Conservation (phyloP, 2,113 vertebrate species). For the Macaca nemestrina region DNA sequence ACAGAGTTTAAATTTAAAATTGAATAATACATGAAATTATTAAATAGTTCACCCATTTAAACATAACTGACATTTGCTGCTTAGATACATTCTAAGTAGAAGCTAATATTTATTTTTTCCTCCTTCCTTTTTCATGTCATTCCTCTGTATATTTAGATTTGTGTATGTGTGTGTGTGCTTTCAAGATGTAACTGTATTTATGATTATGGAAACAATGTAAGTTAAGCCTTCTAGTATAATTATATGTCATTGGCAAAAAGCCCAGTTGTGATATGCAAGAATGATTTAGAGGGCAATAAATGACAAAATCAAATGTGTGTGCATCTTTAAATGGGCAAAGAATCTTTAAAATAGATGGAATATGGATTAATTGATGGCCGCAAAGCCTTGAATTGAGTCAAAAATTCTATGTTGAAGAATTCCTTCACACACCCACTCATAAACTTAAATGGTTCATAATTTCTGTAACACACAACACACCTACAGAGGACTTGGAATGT, state of each 20-base stretch:
- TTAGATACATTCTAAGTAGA: not conserved
- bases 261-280: not conserved
- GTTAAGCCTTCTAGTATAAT: not conserved
- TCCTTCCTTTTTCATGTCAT: not conserved
- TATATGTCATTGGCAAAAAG: not conserved
- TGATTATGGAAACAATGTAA: constrained; percentile 11
- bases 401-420: not conserved
- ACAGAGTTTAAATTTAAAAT: not conserved
- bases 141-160: not conserved
- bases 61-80: not conserved
- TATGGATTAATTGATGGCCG: not conserved
- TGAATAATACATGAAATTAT: not conserved
- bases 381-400: not conserved
- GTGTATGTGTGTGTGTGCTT: not conserved
- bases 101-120: not conserved
- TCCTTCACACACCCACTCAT: not conserved
- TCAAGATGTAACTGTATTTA: not conserved
- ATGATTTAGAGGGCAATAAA: not conserved
- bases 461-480: not conserved
- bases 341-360: not conserved
- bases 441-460: not conserved
- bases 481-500: not conserved
- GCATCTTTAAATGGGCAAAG: not conserved
- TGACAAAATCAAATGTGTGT: not conserved
- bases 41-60: not conserved